Conservation (phyloP, 1,140 invertebrate species). For the Lamellibrachia luymesi region DNA sequence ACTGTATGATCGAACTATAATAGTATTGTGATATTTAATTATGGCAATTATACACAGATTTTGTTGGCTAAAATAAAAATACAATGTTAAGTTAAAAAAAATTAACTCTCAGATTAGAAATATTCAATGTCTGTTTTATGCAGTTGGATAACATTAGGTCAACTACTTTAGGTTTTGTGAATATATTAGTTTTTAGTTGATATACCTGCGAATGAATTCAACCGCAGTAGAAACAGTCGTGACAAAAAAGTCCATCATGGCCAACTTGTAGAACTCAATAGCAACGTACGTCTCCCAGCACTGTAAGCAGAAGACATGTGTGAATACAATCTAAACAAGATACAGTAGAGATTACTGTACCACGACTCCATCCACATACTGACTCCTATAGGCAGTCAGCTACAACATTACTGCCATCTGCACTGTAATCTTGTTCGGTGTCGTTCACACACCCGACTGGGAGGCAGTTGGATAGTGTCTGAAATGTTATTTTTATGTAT, state of each 20-base stretch:
- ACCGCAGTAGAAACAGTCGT: slow-evolving; percentile 76
- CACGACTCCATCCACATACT: too few species aligned
- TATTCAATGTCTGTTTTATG: not conserved
- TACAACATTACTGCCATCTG: too few species aligned
- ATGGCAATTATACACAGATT: too few species aligned
- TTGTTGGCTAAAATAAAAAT: too few species aligned
- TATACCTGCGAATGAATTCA: slow-evolving; percentile 23
- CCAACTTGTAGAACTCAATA: slow-evolving; percentile 81
- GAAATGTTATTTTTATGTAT: too few species aligned
- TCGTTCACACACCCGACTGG: too few species aligned
- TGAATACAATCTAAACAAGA: not conserved
- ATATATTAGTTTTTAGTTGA: not conserved
- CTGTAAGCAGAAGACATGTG: slow-evolving; percentile 31
- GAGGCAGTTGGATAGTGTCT: too few species aligned
- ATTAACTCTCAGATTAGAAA: not conserved
- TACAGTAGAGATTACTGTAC: not conserved
- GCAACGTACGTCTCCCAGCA: slow-evolving; percentile 91
- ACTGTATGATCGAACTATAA: too few species aligned
- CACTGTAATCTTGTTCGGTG: too few species aligned
- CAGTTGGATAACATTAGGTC: not conserved
- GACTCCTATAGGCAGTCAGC: too few species aligned
- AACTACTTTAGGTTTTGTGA: not conserved
- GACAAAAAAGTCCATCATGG: slow-evolving; percentile 75
- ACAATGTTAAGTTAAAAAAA: not conserved
- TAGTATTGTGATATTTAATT: too few species aligned